Base-by-base conservation (phyloP, 2,113 vertebrate species). In the Tauraco erythrolophus region DNA sequence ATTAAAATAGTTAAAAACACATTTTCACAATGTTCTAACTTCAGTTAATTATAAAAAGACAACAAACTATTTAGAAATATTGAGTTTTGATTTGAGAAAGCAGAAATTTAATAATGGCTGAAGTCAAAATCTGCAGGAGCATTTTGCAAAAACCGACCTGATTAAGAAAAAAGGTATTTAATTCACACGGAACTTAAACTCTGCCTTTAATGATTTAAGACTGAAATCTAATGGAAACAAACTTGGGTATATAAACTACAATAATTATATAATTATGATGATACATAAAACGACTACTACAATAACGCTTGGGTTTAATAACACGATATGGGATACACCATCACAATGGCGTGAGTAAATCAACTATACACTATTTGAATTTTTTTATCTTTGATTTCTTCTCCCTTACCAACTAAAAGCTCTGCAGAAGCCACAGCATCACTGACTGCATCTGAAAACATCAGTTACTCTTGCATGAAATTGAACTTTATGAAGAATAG, bases 401-500 rank as follows among this genome's bases (percentile, higher is more conserved):
- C 65, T 82, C 57, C 64, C 48, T 95, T 46, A 80, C 37, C 91
- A 70, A 91, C 51, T n/a, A 87, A 77, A 25, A 88, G 92, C 65
- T 89, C 84, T 92, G 72, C 46, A 91, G 65, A 91, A 82, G 71
- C 50, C 68, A 62, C 93, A 89, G 93, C 83, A 71, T 91, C 92
- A 88, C 74, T 76, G 66, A 76, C 68, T 94, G 82, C 85, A 94
- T 90, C 89, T 85, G 79, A 95, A 97, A 96, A 87, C 92, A 97
- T 95, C 96, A 97, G 94, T 97, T 94, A 97, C 79, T 96, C 79
- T 94, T 94, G 95, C 92, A 91, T 96, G 94, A 97, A 98, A 97
- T 97, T 94, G 96, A 80, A 92, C 81, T 92, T 85, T 89, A 95
- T 77, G 69, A 98, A 95, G 93, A 97, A 96, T 62, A 96, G 88